Evolutionary conservation across 2,888 invertebrate genomes (phyloP).

Genomic region (Malthinus seriepunctatus): DNA sequence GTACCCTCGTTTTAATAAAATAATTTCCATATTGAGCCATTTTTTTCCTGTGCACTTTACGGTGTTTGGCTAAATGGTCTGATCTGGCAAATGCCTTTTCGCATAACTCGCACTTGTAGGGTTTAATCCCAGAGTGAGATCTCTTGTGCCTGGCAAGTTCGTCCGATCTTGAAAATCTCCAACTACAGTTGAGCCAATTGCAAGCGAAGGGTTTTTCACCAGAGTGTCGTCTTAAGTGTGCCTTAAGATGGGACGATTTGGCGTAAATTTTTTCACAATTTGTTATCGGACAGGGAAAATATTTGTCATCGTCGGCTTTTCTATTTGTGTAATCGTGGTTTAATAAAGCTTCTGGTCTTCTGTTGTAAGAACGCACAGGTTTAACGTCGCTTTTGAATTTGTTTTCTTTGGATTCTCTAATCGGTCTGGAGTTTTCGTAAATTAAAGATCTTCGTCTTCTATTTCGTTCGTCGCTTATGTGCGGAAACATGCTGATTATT

Average conservation of each 20-base stretch:
- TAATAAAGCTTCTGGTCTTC: conserved; percentile 35
- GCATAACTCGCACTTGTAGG: conserved; percentile 87
- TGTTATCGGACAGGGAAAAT: conserved; percentile 70
- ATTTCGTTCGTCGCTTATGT: conserved; percentile 50
- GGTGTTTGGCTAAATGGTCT: conserved; percentile 92
- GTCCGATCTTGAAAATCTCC: conserved; percentile 94
- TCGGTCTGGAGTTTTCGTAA: conserved; percentile 43
- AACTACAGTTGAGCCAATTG: conserved; percentile 74
- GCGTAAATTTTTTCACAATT: conserved; percentile 82
- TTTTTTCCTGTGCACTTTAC: conserved; percentile 77
- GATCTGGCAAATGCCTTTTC: conserved; percentile 89
- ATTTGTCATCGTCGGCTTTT: conserved; percentile 55
- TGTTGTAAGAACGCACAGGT: conserved; percentile 25
- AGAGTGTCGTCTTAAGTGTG: conserved; percentile 82
- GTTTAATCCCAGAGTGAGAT: conserved; percentile 95
- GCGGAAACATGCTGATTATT: conserved; percentile 49
- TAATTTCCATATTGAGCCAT: conserved; percentile 49
- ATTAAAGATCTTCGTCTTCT: conserved; percentile 50
- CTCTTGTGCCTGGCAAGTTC: conserved; percentile 90
- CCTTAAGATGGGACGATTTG: conserved; percentile 88
- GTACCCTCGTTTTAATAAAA: conserved; percentile 31
- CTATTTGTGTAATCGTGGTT: conserved; percentile 48
- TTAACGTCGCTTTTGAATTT: conserved; percentile 29
- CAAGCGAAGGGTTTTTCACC: conserved; percentile 67
- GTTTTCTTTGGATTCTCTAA: conserved; percentile 23